A percentile compares a stretch with the other conserved stretches of the same genome.
These are phyloP conservation scores for Microplitis manilae DNA, from an alignment of 2,888 invertebrate species.

Conservation along the genomic window DNA sequence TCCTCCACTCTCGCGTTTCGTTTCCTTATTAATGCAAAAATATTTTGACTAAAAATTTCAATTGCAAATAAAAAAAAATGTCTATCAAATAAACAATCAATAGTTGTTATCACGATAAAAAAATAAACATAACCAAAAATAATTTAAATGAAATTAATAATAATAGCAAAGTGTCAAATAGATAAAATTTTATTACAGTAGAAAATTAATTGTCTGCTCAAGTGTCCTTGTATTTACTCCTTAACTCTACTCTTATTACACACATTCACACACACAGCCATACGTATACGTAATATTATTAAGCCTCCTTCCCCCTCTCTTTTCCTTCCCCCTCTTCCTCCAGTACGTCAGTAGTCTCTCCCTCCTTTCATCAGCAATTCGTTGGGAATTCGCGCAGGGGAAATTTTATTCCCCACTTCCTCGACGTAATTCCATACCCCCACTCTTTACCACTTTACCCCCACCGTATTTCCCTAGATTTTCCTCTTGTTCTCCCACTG, in stretches of 20 bases:
- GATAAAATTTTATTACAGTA: background rate
- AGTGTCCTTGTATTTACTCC: constrained; percentile 1
- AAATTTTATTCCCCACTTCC: constrained; percentile 40
- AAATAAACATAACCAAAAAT: background rate
- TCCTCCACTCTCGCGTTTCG: too few relatives aligned
- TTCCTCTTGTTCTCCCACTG: constrained; percentile 19
- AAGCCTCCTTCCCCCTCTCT: background rate
- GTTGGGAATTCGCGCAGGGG: background rate
- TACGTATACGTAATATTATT: background rate
- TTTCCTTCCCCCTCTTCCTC: too few relatives aligned
- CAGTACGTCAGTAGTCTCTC: too few relatives aligned
- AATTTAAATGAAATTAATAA: background rate
- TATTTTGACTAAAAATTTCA: too few relatives aligned
- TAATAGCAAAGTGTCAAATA: background rate
- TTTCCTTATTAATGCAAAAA: too few relatives aligned
- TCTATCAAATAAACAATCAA: too few relatives aligned
- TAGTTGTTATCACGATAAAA: background rate
- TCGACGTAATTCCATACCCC: constrained; percentile 5
- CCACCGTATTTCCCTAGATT: constrained; percentile 6
- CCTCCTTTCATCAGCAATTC: too few relatives aligned
- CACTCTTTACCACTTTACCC: background rate
- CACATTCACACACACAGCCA: background rate
- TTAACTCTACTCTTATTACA: background rate
- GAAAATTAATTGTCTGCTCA: background rate
- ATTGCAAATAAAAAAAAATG: too few relatives aligned